These are phyloP conservation scores for Leucophenga varia DNA, from an alignment of 1,140 invertebrate species.

Conservation along the genomic window DNA sequence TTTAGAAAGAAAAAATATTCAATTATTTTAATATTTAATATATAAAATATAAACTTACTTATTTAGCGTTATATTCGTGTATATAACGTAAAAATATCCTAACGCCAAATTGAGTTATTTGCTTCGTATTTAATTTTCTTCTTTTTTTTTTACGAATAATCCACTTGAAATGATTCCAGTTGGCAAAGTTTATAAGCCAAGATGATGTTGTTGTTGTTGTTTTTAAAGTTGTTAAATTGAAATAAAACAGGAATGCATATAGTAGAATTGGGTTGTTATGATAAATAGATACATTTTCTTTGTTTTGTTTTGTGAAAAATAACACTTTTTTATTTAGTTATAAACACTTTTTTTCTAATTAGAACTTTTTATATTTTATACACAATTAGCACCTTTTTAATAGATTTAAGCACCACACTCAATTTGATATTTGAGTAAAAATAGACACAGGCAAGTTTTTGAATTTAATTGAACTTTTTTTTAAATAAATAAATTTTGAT, in stretches of 20 bases:
- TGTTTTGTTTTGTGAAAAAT: conserved; percentile 20
- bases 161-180: conserved; percentile 35
- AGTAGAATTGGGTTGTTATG: conserved; percentile 19
- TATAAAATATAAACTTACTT: conserved; percentile 34
- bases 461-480: too few relatives aligned
- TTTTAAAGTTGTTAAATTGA: too few relatives aligned
- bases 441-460: too few relatives aligned
- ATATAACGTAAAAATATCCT: conserved; percentile 49
- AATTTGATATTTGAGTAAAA: too few relatives aligned
- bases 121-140: conserved; percentile 9
- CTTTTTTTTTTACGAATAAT: conserved; percentile 7
- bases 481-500: too few relatives aligned
- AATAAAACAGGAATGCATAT: conserved; percentile 33
- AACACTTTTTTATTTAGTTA: conserved; percentile 22
- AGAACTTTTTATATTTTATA: conserved; percentile 8
- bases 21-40: too few relatives aligned
- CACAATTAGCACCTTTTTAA: conserved; percentile 11
- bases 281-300: conserved; percentile 17
- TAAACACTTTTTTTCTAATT: conserved; percentile 24
- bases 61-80: conserved; percentile 40
- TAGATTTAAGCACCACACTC: neutral
- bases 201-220: neutral
- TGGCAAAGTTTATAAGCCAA: too few relatives aligned
- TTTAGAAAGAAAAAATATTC: too few relatives aligned
- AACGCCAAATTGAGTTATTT: conserved; percentile 16